These are phyloP conservation scores for Gadus chalcogrammus DNA, from an alignment of 2,113 vertebrate genomes.

Conservation along the genomic window DNA sequence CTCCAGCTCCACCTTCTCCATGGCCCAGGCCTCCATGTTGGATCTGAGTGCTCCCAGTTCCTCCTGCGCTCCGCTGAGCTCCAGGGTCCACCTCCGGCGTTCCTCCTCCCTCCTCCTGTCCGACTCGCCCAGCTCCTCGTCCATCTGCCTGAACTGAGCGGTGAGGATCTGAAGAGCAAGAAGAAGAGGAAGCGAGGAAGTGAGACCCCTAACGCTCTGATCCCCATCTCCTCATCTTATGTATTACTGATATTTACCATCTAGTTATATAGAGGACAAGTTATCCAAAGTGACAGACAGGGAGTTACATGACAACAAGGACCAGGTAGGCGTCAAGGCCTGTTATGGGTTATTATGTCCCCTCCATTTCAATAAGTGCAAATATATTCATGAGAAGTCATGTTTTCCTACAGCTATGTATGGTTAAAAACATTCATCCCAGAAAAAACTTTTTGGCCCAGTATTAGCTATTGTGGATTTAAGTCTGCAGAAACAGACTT, in stretches of 20 bases:
- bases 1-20: constrained; percentile 28
- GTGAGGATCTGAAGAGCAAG: constrained; percentile 73
- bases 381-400: no score
- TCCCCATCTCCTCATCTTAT: not conserved
- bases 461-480: no score
- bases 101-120: constrained; percentile 66
- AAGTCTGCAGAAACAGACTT: no score
- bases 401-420: no score
- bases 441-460: no score
- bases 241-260: not conserved
- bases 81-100: constrained; percentile 54
- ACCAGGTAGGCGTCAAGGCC: no score
- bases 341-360: no score
- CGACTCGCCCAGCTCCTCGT: constrained; percentile 72
- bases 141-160: constrained; percentile 80
- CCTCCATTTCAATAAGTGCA: no score
- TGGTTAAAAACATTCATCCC: no score
- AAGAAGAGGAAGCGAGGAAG: not conserved
- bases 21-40: constrained; percentile 51
- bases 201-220: no score
- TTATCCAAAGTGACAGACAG: no score
- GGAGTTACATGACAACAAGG: no score
- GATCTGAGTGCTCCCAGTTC: constrained; percentile 52
- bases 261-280: not conserved
- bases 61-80: constrained; percentile 38